Base-by-base conservation (phyloP, 2,113 vertebrate species). In the Mus pahari region DNA sequence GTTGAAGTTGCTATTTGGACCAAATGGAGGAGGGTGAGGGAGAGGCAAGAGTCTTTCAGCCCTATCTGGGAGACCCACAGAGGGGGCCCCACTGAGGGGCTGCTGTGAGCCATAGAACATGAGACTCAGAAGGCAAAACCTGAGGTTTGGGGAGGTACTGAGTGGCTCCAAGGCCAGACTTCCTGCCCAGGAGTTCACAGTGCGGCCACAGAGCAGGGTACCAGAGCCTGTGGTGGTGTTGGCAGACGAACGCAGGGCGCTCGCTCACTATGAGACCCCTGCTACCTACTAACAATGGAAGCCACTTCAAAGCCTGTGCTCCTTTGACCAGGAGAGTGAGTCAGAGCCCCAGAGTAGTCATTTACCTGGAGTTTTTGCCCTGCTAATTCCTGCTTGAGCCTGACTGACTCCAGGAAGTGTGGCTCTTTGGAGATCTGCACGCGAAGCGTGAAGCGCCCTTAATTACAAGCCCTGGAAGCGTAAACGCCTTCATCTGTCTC, bases 261-360 rank as follows among this genome's bases (percentile, higher is more conserved):
- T n/a, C 20, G 6, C 81, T n/a, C 20, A 6, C 81, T 60, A 31
- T 0, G 0, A n/a, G 13, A 39, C 45, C 39, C 39, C 60, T 4
- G 0, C 14, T 36, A 31, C 7, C 0, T 60, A 5, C 48, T 33
- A 0, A 68, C 79, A 53, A 42, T 42, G 31, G 91, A 90, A 79
- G 79, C 45, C 33, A 62, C 86, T 94, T 95, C 96, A 93, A 42
- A 94, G 75, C 7, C 2, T 86, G 4, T 36, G 73, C 89, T 91
- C 39, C 48, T 90, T 73, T 95, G 60, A 89, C 58, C 39, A 71
- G 75, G 17, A 50, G 28, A 22, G 24, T 48, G 60, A 90, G 58
- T 92, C 91, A 90, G 1, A 50, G 16, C 68, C 60, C 16, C 3
- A 1, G 53, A 68, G 78, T 26, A 79, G 62, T 94, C 83, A 75